Evolutionary conservation across 2,888 invertebrate species (phyloP).

Genomic region (Carcina quercana): DNA sequence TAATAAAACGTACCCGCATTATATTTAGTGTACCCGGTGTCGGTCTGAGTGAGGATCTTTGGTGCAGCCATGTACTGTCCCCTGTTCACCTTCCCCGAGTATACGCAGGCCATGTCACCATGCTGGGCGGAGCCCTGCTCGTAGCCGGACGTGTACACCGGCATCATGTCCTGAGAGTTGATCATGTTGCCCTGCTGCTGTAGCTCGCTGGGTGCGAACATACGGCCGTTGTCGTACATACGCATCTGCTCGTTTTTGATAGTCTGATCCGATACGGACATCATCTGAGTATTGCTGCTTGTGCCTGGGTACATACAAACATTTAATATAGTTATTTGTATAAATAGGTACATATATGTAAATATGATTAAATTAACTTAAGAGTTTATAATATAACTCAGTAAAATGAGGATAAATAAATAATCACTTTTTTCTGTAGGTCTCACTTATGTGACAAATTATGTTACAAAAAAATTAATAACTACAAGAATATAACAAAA

Average conservation of each 20-base stretch:
- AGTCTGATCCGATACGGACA: constrained; percentile 47
- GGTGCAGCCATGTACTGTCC: constrained; percentile 43
- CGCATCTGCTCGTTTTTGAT: constrained; percentile 59
- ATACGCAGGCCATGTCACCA: constrained; percentile 34
- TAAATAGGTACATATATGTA: too few relatives aligned
- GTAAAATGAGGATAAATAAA: too few relatives aligned
- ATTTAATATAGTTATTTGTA: neutral
- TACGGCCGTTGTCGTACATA: constrained; percentile 49
- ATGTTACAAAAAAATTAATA: too few relatives aligned
- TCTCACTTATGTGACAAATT: too few relatives aligned
- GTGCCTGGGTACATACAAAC: constrained; percentile 32
- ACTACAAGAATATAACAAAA: neutral
- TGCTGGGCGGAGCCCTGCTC: constrained; percentile 35
- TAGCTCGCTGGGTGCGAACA: constrained; percentile 51
- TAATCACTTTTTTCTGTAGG: too few relatives aligned
- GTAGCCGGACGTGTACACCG: constrained; percentile 36
- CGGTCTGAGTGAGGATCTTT: constrained; percentile 46
- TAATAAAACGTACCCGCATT: constrained; percentile 36
- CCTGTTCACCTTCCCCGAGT: constrained; percentile 37
- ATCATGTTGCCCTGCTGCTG: constrained; percentile 51
- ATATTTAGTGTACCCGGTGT: constrained; percentile 49
- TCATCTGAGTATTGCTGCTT: constrained; percentile 57
- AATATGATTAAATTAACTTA: too few relatives aligned
- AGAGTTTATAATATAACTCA: too few relatives aligned
- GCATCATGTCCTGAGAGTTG: constrained; percentile 45